These are phyloP conservation scores for Oscheius sp. DNA, from an alignment of 1,140 invertebrate genomes.

Conservation along the genomic window DNA sequence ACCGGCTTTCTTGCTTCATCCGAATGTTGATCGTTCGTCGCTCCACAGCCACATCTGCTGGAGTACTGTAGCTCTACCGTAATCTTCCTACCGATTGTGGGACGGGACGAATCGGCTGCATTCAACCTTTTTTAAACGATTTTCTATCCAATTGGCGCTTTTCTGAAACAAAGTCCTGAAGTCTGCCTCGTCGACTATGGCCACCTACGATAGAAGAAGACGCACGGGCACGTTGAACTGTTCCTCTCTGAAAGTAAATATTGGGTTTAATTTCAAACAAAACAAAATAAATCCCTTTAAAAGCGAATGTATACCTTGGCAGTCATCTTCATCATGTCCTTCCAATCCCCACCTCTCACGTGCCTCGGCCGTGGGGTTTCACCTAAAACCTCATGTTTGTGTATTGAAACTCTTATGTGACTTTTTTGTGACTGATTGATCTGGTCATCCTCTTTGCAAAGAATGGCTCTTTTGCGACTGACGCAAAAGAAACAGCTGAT, in stretches of 20 bases:
- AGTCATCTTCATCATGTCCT: slow-evolving; percentile 8
- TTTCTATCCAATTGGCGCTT: slow-evolving; percentile 76
- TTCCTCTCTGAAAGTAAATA: not conserved
- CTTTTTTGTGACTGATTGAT: too few relatives aligned
- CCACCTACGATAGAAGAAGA: not conserved
- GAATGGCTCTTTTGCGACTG: too few relatives aligned
- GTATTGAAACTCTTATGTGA: too few relatives aligned
- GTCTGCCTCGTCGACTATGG: not conserved
- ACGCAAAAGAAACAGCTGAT: too few relatives aligned
- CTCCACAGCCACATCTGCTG: slow-evolving; percentile 42
- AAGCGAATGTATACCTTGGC: not conserved
- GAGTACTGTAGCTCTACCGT: not conserved
- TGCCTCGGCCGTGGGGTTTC: not conserved
- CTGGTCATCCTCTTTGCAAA: too few relatives aligned
- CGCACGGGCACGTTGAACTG: not conserved
- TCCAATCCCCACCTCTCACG: not conserved
- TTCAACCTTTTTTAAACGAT: slow-evolving; percentile 86
- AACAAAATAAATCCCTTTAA: not conserved
- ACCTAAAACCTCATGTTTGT: too few relatives aligned
- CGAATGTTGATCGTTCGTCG: slow-evolving; percentile 16
- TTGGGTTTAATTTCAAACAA: not conserved
- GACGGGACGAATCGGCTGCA: slow-evolving; percentile 77
- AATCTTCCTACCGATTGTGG: slow-evolving; percentile 61
- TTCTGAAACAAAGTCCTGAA: slow-evolving; percentile 10
- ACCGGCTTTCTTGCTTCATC: slow-evolving; percentile 16